Percentiles rank a stretch among this genome's conserved stretches.
phyloP scores from a whole-genome alignment of 2,888 invertebrate species.

The Pyrrhia umbra region DNA sequence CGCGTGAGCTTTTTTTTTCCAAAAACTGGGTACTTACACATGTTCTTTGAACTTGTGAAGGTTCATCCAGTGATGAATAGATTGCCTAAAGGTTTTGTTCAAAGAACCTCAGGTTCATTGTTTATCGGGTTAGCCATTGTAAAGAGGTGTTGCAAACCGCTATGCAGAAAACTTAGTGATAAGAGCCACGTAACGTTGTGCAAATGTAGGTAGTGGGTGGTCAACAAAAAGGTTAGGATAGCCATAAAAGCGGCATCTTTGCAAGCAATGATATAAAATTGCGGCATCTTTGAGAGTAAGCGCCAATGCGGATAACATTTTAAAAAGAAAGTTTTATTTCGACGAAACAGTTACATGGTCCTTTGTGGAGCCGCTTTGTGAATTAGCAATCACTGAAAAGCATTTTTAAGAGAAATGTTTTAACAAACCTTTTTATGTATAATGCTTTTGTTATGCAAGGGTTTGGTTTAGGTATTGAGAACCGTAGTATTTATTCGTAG shows the following conservation, averaged over 20 bases:
- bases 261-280: slow-evolving; percentile 81
- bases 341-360: slow-evolving; percentile 76
- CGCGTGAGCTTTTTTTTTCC: slow-evolving; percentile 15
- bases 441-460: neutral
- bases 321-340: slow-evolving; percentile 83
- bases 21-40: slow-evolving; percentile 9
- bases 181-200: slow-evolving; percentile 75
- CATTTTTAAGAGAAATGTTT: slow-evolving; percentile 49
- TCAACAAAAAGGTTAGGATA: slow-evolving; percentile 72
- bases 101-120: slow-evolving; percentile 52
- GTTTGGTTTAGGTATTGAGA: neutral
- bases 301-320: slow-evolving; percentile 73
- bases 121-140: slow-evolving; percentile 58
- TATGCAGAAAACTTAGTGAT: slow-evolving; percentile 70
- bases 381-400: slow-evolving; percentile 66
- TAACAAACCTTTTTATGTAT: slow-evolving; percentile 16
- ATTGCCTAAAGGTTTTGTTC: slow-evolving; percentile 16
- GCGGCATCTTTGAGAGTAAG: slow-evolving; percentile 79
- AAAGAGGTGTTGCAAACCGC: slow-evolving; percentile 65
- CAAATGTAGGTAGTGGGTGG: slow-evolving; percentile 78
- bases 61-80: slow-evolving; percentile 18
- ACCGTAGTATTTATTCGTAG: neutral
- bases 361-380: slow-evolving; percentile 59
- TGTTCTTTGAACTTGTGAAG: slow-evolving; percentile 20
- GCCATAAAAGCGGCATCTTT: slow-evolving; percentile 81